Evolutionary conservation across 2,113 vertebrate species (phyloP), one percentile per base, ranked within the genome.

Genomic region (Xiphias gladius): DNA sequence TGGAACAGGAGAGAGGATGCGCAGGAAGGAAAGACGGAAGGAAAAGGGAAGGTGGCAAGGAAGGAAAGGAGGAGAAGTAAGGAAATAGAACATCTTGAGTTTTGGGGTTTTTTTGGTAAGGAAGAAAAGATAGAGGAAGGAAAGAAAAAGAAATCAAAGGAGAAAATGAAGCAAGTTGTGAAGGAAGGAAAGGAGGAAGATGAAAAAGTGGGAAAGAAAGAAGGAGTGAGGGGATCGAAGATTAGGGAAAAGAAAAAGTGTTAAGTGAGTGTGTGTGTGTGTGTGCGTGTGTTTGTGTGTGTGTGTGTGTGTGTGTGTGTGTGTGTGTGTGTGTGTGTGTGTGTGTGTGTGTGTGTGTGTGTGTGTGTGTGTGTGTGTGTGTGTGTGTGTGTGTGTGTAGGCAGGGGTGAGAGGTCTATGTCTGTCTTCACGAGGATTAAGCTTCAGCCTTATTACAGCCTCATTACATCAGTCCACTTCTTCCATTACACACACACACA

Each of bases 381-480:
- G 59, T 68, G 66, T 65, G 59, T 19, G 75, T 59, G 59, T 39
- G 79, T 43, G 77, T 78, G 75, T 66, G 43, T 28, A 20, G n/a
- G 6, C n/a, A 61, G 73, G 73, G 85, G 86, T 84, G 79, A 90
- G 87, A 88, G 88, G 86, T 89, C 86, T 64, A 58, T 87, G 92
- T 95, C 93, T 94, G 86, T 95, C 92, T 89, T 94, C 92, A 87
- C 79, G 59, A 66, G 89, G 89, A 90, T 94, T 93, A 93, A 92
- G 87, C 89, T 80, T 88, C 82, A 87, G 86, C 86, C 90, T 91
- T 92, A 94, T 93, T 94, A 94, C 92, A 93, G 90, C 82, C 91
- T 90, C 91, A 93, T 94, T 95, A 94, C 93, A 93, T 95, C 92
- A 94, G 89, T 86, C 90, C 80, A 83, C 85, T 85, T 92, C 91